Percentiles rank a stretch among this genome's conserved stretches.
Evolutionary conservation across 2,888 invertebrate genomes (phyloP).

Genomic region (Xanthorhoe designata): DNA sequence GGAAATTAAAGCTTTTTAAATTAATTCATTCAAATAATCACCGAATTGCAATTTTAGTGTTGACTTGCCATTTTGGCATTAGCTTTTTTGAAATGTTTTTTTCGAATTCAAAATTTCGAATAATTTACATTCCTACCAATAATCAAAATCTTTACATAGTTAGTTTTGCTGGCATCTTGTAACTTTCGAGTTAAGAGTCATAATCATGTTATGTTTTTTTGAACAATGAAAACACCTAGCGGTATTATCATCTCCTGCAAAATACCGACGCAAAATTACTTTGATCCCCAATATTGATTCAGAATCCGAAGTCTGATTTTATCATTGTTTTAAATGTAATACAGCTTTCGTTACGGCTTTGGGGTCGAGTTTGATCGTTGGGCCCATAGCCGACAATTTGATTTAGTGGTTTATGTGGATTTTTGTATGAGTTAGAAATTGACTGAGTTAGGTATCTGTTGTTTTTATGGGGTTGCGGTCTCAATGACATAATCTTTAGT

Average conservation of each 20-base stretch:
- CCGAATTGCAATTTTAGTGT: too few relatives aligned
- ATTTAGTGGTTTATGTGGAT: conserved; percentile 54
- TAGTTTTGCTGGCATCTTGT: too few relatives aligned
- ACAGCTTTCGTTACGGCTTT: conserved; percentile 46
- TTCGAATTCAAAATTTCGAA: too few relatives aligned
- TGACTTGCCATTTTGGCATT: too few relatives aligned
- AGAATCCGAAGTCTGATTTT: conserved; percentile 56
- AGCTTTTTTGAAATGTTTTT: too few relatives aligned
- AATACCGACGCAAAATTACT: conserved; percentile 46
- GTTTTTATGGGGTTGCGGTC: conserved; percentile 29
- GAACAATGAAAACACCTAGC: not conserved
- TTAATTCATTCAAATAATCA: too few relatives aligned
- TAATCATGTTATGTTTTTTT: too few relatives aligned
- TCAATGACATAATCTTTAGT: not conserved
- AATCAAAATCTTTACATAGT: too few relatives aligned
- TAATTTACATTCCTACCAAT: too few relatives aligned
- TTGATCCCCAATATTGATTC: conserved; percentile 83
- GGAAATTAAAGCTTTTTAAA: too few relatives aligned
- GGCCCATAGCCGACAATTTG: conserved; percentile 54
- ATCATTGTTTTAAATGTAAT: conserved; percentile 77
- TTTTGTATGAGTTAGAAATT: conserved; percentile 39
- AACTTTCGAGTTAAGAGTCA: too few relatives aligned
- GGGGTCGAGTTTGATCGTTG: conserved; percentile 27
- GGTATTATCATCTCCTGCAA: conserved; percentile 45
- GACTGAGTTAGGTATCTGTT: conserved; percentile 6